Conservation (phyloP, 2,797 vertebrate species). For the Staurois parvus region DNA sequence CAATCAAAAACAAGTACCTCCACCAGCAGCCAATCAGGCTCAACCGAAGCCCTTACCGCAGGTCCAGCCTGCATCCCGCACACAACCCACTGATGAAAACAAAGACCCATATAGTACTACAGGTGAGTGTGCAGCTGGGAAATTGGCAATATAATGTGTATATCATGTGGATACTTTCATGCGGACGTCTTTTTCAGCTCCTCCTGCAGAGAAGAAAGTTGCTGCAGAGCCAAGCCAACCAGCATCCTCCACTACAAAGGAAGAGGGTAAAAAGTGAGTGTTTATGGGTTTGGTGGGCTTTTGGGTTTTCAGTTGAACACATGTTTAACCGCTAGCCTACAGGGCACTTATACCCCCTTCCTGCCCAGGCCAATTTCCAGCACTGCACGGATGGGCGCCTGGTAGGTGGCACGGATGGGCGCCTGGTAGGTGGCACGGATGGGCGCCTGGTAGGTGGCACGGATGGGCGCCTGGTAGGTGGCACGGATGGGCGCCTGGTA, state of each 20-base stretch:
- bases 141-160: not conserved
- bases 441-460: too few species aligned
- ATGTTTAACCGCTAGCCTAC: too few species aligned
- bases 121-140: slow-evolving; percentile 65
- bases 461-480: too few species aligned
- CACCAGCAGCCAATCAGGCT: not conserved
- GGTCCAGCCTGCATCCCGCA: slow-evolving; percentile 34
- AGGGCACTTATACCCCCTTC: too few species aligned
- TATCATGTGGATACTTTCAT: not conserved
- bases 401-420: too few species aligned
- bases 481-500: too few species aligned
- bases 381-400: too few species aligned
- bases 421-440: too few species aligned
- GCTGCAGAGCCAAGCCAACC: not conserved
- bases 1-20: slow-evolving; percentile 65
- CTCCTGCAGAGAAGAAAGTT: slow-evolving; percentile 5
- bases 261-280: slow-evolving; percentile 50
- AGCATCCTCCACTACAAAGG: not conserved
- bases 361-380: too few species aligned
- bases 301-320: too few species aligned
- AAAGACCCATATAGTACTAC: slow-evolving; percentile 61
- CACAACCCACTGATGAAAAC: slow-evolving; percentile 58
- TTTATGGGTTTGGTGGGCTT: too few species aligned
- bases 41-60: slow-evolving; percentile 57
- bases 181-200: not conserved